Base-by-base conservation (phyloP, 2,888 invertebrate genomes). In the Epinotia demarniana region DNA sequence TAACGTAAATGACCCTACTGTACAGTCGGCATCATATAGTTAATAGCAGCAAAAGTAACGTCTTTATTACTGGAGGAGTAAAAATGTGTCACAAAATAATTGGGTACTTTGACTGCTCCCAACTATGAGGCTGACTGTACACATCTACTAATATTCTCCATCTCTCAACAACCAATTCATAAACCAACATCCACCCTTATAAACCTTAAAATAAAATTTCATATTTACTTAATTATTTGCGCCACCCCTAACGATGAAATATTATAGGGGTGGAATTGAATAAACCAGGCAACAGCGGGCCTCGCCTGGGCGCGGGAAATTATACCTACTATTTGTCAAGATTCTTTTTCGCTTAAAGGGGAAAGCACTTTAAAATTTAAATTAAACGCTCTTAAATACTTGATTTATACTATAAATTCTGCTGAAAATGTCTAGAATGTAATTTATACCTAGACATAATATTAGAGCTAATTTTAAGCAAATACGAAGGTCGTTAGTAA, bases 251-350 rank as follows among this genome's bases (percentile, higher is more conserved):
- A 67, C 61, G 60, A 62, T 75, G 75, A 75, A 75, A 75, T 75
- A 75, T 75, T 75, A 72, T 67, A 74, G 60, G 75, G 75, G 75
- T 72, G 75, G 46, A 72, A 72, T 67, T 66, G 72, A 75, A 75
- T 72, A 72, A 75, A 72, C 66, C 27, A 64, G n/a, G 18, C 49
- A 46, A 18, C 63, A 71, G 67, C 53, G 61, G 61, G 49, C 18
- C 33, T 27, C 68, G 75, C 60, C 61, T 62, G 18, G 63, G 63
- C 23, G 9, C 23, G 58, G 39, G 62, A 71, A 75, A 75, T 75
- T 72, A 72, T 75, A 67, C 75, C 71, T 67, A 67, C 67, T 75
- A 75, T 75, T 75, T 75, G 66, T 75, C 75, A 75, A 75, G 75
- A 75, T 75, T 75, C 75, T 72, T 72, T 75, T 49, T 66, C 66